These are phyloP conservation scores for Cladopsammia gracilis DNA, from an alignment of 64 coral and sea anemone species.

Conservation along the genomic window DNA sequence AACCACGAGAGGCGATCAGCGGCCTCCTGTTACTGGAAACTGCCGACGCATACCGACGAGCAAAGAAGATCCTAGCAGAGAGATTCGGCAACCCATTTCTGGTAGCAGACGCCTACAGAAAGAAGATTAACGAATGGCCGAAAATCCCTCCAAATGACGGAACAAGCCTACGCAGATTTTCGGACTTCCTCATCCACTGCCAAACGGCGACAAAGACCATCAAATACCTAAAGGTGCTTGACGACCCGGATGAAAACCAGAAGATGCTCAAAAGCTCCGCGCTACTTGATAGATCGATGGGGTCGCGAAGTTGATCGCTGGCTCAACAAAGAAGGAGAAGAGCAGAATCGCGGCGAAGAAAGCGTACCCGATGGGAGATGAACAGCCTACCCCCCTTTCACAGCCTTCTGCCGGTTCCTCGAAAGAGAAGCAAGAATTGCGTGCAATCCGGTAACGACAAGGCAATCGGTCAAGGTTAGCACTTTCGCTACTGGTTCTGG, in stretches of 20 bases:
- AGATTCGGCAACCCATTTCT: too few species aligned
- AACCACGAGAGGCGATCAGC: too few species aligned
- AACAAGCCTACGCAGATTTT: constrained; percentile 8
- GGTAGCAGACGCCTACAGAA: constrained; percentile 35
- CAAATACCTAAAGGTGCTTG: constrained; percentile 49
- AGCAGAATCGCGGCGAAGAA: neutral
- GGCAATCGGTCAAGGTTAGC: neutral
- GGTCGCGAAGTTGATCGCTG: constrained; percentile 59
- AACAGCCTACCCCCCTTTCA: constrained; percentile 30
- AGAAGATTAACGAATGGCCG: constrained; percentile 48
- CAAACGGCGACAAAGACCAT: constrained; percentile 10
- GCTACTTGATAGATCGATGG: constrained; percentile 54
- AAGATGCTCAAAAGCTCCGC: constrained; percentile 62
- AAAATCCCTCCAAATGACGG: constrained; percentile 41
- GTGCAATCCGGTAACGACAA: constrained; percentile 44
- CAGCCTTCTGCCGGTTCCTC: constrained; percentile 43
- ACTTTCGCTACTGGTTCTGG: neutral
- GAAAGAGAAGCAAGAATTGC: constrained; percentile 54
- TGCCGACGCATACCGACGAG: too few species aligned
- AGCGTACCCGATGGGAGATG: neutral
- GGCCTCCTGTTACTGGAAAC: too few species aligned
- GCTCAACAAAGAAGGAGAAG: neutral
- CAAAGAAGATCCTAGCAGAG: too few species aligned
- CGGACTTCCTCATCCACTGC: constrained; percentile 28
- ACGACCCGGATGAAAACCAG: constrained; percentile 79